Percentiles rank a stretch among this genome's conserved stretches.
Conservation (phyloP, 2,797 vertebrate genomes). For the Brachyalestes nurse region DNA sequence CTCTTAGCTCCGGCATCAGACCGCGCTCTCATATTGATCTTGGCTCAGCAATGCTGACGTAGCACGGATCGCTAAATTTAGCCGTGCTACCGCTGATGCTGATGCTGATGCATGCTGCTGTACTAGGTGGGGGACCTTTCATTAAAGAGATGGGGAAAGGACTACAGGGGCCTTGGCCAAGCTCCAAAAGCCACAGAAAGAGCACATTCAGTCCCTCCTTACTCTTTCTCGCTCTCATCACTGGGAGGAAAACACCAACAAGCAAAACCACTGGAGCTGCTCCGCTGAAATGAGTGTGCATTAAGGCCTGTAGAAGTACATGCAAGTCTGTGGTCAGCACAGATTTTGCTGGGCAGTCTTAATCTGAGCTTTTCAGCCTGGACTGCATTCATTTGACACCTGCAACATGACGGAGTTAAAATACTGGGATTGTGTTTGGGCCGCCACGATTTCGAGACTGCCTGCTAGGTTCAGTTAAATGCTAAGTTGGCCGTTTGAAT, state of each 20-base stretch:
- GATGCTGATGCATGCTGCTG: conserved; percentile 40
- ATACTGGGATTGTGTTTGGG: no score
- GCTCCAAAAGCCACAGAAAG: conserved; percentile 32
- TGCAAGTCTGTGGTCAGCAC: not conserved
- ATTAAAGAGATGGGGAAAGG: conserved; percentile 50
- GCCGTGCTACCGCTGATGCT: conserved; percentile 8
- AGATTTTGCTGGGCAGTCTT: not conserved
- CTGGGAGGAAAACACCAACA: not conserved
- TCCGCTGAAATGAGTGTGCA: not conserved
- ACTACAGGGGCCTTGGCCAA: conserved; percentile 34
- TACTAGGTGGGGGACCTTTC: conserved; percentile 40
- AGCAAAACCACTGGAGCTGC: not conserved
- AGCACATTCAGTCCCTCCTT: not conserved
- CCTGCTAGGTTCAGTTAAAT: no score
- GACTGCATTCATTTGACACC: not conserved
- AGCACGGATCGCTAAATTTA: conserved; percentile 47
- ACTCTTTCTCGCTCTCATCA: not conserved
- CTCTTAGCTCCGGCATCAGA: conserved; percentile 11
- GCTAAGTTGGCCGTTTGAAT: not conserved
- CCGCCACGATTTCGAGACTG: no score
- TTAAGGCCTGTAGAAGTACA: conserved; percentile 11
- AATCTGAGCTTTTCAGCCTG: not conserved
- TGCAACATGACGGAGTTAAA: no score
- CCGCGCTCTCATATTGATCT: conserved; percentile 34
- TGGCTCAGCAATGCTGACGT: conserved; percentile 34